Evolutionary conservation across 2,797 vertebrate species (phyloP).

Genomic region (Peromyscus melanophrys): DNA sequence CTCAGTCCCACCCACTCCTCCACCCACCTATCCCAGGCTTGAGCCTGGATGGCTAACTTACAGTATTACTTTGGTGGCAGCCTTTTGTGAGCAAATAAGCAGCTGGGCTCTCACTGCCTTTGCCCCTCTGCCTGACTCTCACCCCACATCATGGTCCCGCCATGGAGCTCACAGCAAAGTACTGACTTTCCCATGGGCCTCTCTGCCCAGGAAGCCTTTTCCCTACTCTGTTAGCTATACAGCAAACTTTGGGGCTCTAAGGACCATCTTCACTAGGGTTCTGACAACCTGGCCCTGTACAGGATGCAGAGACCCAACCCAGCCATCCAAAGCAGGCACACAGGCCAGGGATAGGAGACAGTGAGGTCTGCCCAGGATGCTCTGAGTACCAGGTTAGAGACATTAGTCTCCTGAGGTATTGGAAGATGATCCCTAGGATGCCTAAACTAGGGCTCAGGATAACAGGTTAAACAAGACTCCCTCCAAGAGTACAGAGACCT

Average conservation of each 20-base stretch:
- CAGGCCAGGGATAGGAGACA: neutral
- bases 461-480: accelerated
- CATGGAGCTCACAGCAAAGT: neutral
- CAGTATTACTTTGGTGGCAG: neutral
- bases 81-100: neutral
- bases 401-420: neutral
- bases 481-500: neutral
- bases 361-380: neutral
- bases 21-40: too few relatives aligned
- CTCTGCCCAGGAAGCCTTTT: neutral
- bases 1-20: neutral
- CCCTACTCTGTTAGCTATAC: neutral
- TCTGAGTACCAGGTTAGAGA: neutral
- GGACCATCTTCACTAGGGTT: neutral
- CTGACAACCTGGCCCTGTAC: neutral
- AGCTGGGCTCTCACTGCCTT: neutral
- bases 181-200: neutral
- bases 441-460: neutral
- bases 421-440: neutral
- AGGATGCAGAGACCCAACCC: accelerated
- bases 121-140: accelerated
- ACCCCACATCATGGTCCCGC: neutral
- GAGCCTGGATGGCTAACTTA: neutral
- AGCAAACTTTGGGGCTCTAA: neutral
- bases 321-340: neutral